Conservation (phyloP, 2,113 vertebrate genomes). For the Nyctereutes procyonoides region DNA sequence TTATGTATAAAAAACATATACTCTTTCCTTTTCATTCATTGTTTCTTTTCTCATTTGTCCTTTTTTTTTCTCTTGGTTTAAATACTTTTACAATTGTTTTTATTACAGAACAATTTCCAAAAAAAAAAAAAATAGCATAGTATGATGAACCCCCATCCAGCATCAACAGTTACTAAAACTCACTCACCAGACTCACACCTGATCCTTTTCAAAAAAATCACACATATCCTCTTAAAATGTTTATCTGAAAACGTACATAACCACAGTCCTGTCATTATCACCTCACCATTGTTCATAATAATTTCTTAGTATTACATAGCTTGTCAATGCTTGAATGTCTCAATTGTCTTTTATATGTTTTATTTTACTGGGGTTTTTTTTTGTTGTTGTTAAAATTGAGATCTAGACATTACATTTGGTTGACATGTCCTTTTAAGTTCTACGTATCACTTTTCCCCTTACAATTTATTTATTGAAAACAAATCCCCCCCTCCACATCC, state of each 20-base stretch:
- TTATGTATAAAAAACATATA: background rate
- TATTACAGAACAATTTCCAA: constrained; percentile 6
- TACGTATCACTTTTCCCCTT: background rate
- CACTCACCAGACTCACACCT: background rate
- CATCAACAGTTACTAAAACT: background rate
- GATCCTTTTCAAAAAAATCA: constrained; percentile 34
- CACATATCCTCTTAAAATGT: background rate
- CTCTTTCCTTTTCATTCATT: background rate
- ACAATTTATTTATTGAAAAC: constrained; percentile 20
- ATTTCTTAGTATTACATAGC: background rate
- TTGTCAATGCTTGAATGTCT: background rate
- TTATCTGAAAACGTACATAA: background rate
- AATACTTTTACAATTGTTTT: constrained; percentile 1
- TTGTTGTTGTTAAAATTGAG: background rate
- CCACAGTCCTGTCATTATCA: background rate
- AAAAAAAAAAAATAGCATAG: background rate
- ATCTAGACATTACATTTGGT: background rate
- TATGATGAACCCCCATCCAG: background rate
- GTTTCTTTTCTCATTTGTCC: background rate
- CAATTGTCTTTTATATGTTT: constrained; percentile 28
- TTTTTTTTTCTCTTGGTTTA: background rate
- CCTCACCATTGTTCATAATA: background rate
- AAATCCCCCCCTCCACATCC: background rate
- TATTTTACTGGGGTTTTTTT: background rate
- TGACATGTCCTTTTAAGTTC: constrained; percentile 8